Evolutionary conservation across 2,888 invertebrate genomes (phyloP).

Genomic region (Amiota mariae): DNA sequence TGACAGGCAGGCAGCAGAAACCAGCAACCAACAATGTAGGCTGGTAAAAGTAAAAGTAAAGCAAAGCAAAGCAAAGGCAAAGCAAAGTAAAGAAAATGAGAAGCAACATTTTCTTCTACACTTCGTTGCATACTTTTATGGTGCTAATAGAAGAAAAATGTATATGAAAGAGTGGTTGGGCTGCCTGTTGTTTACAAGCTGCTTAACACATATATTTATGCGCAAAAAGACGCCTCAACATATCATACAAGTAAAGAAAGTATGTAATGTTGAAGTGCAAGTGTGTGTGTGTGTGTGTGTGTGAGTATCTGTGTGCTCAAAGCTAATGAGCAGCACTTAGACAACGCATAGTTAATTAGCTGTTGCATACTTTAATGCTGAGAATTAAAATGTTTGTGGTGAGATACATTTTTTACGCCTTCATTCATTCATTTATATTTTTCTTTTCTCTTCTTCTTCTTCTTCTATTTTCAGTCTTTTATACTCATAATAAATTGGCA

Average conservation of each 20-base stretch:
- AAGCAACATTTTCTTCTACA: too few relatives aligned
- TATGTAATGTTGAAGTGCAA: background rate
- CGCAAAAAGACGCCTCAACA: background rate
- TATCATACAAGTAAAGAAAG: background rate
- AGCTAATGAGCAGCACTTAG: conserved; percentile 1
- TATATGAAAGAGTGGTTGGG: background rate
- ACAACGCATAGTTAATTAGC: conserved; percentile 25
- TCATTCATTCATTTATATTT: background rate
- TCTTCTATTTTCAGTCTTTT: too few relatives aligned
- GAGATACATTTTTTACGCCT: background rate
- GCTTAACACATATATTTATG: conserved; percentile 17
- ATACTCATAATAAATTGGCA: background rate
- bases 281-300: background rate
- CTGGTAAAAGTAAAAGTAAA: too few relatives aligned
- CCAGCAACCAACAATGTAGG: too few relatives aligned
- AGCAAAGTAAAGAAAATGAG: too few relatives aligned
- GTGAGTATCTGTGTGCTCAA: too few relatives aligned
- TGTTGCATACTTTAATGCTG: conserved; percentile 7
- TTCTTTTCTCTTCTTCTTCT: background rate
- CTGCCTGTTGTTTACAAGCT: conserved; percentile 17
- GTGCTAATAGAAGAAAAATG: background rate
- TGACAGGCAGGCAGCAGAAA: background rate
- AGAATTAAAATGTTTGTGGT: background rate
- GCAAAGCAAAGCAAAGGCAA: too few relatives aligned
- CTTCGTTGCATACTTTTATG: conserved; percentile 14